phyloP scores from a whole-genome alignment of 2,797 vertebrate species.

The Natrix natrix region DNA sequence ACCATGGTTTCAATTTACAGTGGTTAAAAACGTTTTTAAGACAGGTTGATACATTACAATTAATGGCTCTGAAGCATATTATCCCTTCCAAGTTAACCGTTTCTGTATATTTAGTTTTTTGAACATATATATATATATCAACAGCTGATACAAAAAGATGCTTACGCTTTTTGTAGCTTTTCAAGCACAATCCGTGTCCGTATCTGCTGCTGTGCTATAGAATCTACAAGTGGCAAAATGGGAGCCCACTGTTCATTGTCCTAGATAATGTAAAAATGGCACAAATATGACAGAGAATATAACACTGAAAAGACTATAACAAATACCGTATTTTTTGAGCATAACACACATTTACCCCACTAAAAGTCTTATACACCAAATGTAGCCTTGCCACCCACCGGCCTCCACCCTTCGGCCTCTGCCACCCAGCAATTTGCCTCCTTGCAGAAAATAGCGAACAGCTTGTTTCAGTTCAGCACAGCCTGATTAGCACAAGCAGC shows the following conservation, averaged over 20 bases:
- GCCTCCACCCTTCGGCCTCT: too few species aligned
- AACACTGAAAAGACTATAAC: background rate
- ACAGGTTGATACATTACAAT: background rate
- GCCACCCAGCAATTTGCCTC: too few species aligned
- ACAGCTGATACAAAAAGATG: conserved; percentile 31
- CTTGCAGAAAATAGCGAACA: too few species aligned
- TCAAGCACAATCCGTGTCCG: conserved; percentile 76
- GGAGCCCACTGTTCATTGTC: conserved; percentile 54
- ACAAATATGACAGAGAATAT: background rate
- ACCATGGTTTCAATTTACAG: background rate
- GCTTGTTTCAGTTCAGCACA: too few species aligned
- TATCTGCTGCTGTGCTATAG: conserved; percentile 77
- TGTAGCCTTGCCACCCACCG: too few species aligned
- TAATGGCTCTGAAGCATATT: background rate
- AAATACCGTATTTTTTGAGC: background rate
- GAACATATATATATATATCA: background rate
- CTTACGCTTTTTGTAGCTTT: conserved; percentile 77
- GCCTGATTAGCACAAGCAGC: too few species aligned
- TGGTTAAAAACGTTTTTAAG: background rate
- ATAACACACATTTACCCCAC: too few species aligned
- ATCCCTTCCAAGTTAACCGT: background rate
- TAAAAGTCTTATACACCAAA: too few species aligned
- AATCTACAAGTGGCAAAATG: conserved; percentile 77
- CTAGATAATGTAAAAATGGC: conserved; percentile 39
- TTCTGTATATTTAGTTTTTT: background rate